Evolutionary conservation across 2,888 invertebrate species (phyloP).

Genomic region (Keiferia lycopersicella): DNA sequence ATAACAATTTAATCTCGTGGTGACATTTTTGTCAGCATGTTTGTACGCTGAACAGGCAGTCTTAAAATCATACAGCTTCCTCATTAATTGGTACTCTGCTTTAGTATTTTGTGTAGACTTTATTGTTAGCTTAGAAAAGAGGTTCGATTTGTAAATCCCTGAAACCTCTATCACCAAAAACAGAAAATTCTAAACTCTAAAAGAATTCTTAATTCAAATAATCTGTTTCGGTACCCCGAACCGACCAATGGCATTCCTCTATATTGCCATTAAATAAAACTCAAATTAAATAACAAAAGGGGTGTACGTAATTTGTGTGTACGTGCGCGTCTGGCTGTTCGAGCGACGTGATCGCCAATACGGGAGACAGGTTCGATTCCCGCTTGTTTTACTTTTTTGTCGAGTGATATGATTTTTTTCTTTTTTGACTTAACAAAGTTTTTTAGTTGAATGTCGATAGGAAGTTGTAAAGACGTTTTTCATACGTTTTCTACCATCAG

Average conservation of each 20-base stretch:
- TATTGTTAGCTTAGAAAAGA: too few relatives aligned
- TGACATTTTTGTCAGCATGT: too few relatives aligned
- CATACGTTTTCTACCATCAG: too few relatives aligned
- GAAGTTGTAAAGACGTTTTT: too few relatives aligned
- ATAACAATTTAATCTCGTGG: too few relatives aligned
- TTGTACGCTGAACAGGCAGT: too few relatives aligned
- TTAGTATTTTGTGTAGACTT: too few relatives aligned
- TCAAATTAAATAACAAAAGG: conserved; percentile 28
- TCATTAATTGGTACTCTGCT: too few relatives aligned
- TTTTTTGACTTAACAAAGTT: background rate
- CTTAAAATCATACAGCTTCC: too few relatives aligned
- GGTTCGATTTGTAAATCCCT: background rate
- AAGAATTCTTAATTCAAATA: background rate
- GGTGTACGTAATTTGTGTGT: conserved; percentile 31
- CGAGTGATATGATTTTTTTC: background rate
- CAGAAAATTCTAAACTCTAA: background rate
- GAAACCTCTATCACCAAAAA: background rate
- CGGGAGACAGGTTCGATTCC: conserved; percentile 36
- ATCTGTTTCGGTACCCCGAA: background rate
- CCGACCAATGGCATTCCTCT: background rate
- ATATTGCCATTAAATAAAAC: conserved; percentile 8
- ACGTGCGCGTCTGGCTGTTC: conserved; percentile 31
- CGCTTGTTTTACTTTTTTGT: conserved; percentile 2
- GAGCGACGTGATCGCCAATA: conserved; percentile 44
- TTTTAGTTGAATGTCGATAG: too few relatives aligned